These are phyloP conservation scores for Pseudachorutes palmiensis DNA, from an alignment of 1,140 invertebrate genomes.

Conservation along the genomic window DNA sequence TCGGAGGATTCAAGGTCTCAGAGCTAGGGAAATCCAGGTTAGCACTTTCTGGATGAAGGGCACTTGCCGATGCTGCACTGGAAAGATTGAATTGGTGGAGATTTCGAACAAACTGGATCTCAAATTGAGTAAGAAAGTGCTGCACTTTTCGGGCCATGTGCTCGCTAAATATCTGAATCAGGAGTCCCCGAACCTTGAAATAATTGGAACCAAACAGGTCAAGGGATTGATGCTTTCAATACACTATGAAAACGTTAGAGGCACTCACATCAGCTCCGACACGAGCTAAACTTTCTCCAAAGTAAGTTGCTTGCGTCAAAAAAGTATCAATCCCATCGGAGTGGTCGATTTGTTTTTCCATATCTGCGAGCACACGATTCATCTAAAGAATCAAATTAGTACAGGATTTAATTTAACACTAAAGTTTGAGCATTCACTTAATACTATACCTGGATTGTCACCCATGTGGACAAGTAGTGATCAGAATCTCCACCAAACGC, in stretches of 20 bases:
- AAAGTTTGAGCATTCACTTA: constrained; percentile 9
- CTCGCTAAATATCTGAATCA: constrained; percentile 30
- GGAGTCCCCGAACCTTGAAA: constrained; percentile 22
- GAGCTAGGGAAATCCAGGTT: constrained; percentile 26
- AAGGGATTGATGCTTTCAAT: too few relatives aligned
- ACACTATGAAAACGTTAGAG: neutral
- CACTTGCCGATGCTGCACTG: constrained; percentile 8
- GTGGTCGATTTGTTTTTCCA: constrained; percentile 32
- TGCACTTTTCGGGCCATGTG: constrained; percentile 25
- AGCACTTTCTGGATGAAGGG: constrained; percentile 21
- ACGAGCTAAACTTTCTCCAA: constrained; percentile 37
- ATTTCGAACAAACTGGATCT: constrained; percentile 34
- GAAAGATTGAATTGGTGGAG: constrained; percentile 33
- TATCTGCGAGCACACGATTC: constrained; percentile 26
- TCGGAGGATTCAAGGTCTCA: constrained; percentile 30
- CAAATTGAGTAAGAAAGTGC: constrained; percentile 30
- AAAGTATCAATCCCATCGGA: constrained; percentile 34
- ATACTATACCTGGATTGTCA: constrained; percentile 25
- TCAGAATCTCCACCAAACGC: constrained; percentile 37
- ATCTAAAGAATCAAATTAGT: constrained; percentile 26
- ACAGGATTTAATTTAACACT: neutral
- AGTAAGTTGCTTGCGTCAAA: constrained; percentile 32
- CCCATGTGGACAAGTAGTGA: constrained; percentile 36
- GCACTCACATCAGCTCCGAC: constrained; percentile 34
- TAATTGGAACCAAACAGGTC: neutral